These are phyloP conservation scores for Masticophis lateralis DNA, from an alignment of 2,797 vertebrate species.

Conservation along the genomic window DNA sequence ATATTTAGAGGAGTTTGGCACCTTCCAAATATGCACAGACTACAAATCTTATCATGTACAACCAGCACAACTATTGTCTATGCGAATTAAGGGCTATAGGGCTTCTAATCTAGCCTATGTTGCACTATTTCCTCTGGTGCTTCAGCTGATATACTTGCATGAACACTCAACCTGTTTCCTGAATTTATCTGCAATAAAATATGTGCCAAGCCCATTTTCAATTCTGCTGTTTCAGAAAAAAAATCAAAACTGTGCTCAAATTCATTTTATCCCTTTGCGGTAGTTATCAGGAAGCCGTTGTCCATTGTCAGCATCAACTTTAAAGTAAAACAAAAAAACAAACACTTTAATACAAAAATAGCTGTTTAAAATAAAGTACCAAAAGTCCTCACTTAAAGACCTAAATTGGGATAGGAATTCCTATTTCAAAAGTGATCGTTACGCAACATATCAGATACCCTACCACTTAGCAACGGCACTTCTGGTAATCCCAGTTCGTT, in stretches of 20 bases:
- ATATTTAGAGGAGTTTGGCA: neutral
- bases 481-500: neutral
- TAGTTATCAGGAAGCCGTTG: neutral
- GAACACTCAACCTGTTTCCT: neutral
- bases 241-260: neutral
- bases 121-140: neutral
- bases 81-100: neutral
- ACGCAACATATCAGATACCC: neutral
- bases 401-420: neutral
- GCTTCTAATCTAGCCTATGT: neutral
- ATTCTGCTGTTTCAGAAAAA: neutral
- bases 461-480: neutral
- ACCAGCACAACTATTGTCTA: neutral
- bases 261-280: rapidly evolving
- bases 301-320: neutral
- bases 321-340: neutral
- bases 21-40: neutral
- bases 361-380: neutral
- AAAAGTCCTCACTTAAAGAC: neutral
- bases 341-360: neutral
- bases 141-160: neutral
- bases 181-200: neutral
- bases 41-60: neutral
- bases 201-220: neutral
- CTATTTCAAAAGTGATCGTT: neutral